Base-by-base conservation (phyloP, 1,140 invertebrate genomes). In the Drosophila subobscura region DNA sequence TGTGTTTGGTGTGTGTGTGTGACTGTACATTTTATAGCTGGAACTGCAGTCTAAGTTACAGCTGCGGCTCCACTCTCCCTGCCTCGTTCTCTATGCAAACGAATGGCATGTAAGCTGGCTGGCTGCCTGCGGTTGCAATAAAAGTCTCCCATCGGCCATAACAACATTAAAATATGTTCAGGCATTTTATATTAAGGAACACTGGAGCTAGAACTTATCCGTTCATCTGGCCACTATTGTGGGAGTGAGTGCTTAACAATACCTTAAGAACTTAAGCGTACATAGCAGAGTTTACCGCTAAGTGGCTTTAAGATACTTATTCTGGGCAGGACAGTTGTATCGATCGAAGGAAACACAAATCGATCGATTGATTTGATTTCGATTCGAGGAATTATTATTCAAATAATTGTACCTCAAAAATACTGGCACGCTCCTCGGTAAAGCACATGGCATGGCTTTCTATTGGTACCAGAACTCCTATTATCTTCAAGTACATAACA, bases 51-150 rank as follows among this genome's bases (percentile, higher is more conserved):
- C 60, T 42, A 52, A 65, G 53, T 58, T 79, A 49, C 71, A 79
- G 61, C 76, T 84, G 76, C 41, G 49, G 57, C 63, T 60, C 55
- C 33, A 4, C 10, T 37, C 33, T 10, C 8, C 1, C 33, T 12
- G 16, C 16, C 33, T 37, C 10, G 33, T 37, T 37, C 49, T 49
- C 51, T 58, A 51, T 61, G 53, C 33, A 59, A 64, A 57, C 54
- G 71, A 67, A 76, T 79, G 76, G 61, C 55, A 84, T 84, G 77
- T 79, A 47, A 71, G 73, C 79, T 84, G 70, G 77, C 63, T 76
- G 70, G 68, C 79, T 84, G 70, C 60, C 66, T 76, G 70, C 44
- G 79, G 79, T 64, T 72, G 70, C 50, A 75, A 75, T 71, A 79
- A 74, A 84, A 75, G 76, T 83, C 72, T 65, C 29, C 23, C 14